phyloP scores from a whole-genome alignment of 2,888 invertebrate species.

The Sinotaia quadrata region DNA sequence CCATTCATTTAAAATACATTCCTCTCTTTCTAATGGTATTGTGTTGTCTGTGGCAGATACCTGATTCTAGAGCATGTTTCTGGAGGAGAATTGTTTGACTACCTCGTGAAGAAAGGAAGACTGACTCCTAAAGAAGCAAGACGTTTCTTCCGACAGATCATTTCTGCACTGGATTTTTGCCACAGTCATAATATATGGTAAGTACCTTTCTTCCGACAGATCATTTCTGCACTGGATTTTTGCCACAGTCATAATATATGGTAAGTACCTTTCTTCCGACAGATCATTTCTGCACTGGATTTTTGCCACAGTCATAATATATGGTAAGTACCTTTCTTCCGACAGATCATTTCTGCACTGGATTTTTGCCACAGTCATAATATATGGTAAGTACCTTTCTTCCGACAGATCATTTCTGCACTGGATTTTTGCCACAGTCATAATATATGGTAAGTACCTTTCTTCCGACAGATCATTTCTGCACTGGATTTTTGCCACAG shows the following conservation, averaged over 20 bases:
- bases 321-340: conserved; percentile 90
- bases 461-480: conserved; percentile 99
- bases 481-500: conserved; percentile 99
- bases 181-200: conserved; percentile 99
- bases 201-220: conserved; percentile 90
- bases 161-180: conserved; percentile 98
- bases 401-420: conserved; percentile 98
- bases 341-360: conserved; percentile 98
- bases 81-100: conserved; percentile 98
- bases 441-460: conserved; percentile 95
- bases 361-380: conserved; percentile 99
- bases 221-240: conserved; percentile 98
- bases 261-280: conserved; percentile 89
- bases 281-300: conserved; percentile 98
- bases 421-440: conserved; percentile 99
- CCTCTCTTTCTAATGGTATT: background rate
- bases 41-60: no score
- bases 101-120: conserved; percentile 97
- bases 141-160: conserved; percentile 97
- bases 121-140: conserved; percentile 97
- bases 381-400: conserved; percentile 91
- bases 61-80: conserved; percentile 98
- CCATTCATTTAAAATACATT: no score
- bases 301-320: conserved; percentile 99
- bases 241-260: conserved; percentile 99